Evolutionary conservation across 2,113 vertebrate species (phyloP).

Genomic region (Galemys pyrenaicus): DNA sequence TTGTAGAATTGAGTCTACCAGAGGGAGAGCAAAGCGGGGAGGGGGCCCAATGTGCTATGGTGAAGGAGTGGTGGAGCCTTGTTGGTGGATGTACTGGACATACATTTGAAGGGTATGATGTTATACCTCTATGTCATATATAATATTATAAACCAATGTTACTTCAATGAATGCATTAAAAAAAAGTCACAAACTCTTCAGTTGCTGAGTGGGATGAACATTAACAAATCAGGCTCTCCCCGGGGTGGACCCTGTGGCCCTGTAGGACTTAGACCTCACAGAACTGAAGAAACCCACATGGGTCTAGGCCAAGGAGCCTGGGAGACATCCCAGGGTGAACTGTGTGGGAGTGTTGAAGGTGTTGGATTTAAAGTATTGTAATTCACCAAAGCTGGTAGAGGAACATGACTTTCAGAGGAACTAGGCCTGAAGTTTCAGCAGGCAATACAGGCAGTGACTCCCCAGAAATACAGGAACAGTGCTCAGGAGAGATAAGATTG

Average conservation of each 20-base stretch:
- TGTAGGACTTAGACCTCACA: not conserved
- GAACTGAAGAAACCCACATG: not conserved
- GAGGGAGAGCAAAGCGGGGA: too few species aligned
- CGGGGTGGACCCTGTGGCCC: too few species aligned
- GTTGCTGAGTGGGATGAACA: fast-evolving
- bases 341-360: not conserved
- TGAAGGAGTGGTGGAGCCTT: too few species aligned
- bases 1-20: too few species aligned
- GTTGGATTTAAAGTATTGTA: not conserved
- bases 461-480: not conserved
- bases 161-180: too few species aligned
- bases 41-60: too few species aligned
- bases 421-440: not conserved
- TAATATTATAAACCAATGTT: too few species aligned
- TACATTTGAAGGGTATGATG: too few species aligned
- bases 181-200: not conserved
- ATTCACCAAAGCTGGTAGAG: not conserved
- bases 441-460: not conserved
- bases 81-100: too few species aligned
- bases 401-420: not conserved
- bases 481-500: not conserved
- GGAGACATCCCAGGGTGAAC: not conserved
- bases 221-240: too few species aligned
- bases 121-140: too few species aligned
- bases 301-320: fast-evolving